phyloP scores from a whole-genome alignment of 2,888 invertebrate genomes.

The Poecilobothrus nobilitatus region DNA sequence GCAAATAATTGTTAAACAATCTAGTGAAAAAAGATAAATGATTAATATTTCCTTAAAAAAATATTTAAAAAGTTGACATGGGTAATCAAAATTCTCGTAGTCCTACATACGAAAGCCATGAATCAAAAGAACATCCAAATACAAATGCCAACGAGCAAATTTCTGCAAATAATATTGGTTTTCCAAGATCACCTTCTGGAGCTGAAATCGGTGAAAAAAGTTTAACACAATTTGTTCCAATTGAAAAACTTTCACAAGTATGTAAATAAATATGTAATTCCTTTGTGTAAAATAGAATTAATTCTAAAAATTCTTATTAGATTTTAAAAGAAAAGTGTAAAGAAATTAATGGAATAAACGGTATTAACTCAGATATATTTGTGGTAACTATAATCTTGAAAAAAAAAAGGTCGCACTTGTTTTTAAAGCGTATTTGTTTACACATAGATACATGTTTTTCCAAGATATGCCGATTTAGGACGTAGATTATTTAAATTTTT shows the following conservation, averaged over 20 bases:
- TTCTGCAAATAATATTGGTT: background rate
- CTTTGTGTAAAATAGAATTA: background rate
- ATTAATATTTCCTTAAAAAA: background rate
- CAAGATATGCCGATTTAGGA: conserved; percentile 65
- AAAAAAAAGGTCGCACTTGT: background rate
- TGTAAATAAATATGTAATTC: conserved; percentile 21
- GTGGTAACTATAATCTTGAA: conserved; percentile 31
- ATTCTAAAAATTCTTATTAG: conserved; percentile 43
- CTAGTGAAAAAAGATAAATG: background rate
- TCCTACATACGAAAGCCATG: background rate
- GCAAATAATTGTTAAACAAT: background rate
- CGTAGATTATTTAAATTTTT: conserved; percentile 59
- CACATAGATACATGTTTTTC: conserved; percentile 63
- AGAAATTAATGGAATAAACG: conserved; percentile 61
- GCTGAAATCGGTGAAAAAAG: conserved; percentile 57
- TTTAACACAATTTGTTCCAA: conserved; percentile 57
- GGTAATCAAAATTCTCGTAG: conserved; percentile 15
- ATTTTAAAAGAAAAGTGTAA: conserved; percentile 60
- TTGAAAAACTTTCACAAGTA: conserved; percentile 70
- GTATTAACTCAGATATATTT: conserved; percentile 54
- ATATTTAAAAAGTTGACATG: conserved; percentile 7
- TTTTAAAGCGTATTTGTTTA: background rate
- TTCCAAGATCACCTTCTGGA: conserved; percentile 51
- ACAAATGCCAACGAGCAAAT: background rate
- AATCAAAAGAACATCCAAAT: background rate